Conservation (phyloP, 2,888 invertebrate species). For the Lasioglossum malachurum region DNA sequence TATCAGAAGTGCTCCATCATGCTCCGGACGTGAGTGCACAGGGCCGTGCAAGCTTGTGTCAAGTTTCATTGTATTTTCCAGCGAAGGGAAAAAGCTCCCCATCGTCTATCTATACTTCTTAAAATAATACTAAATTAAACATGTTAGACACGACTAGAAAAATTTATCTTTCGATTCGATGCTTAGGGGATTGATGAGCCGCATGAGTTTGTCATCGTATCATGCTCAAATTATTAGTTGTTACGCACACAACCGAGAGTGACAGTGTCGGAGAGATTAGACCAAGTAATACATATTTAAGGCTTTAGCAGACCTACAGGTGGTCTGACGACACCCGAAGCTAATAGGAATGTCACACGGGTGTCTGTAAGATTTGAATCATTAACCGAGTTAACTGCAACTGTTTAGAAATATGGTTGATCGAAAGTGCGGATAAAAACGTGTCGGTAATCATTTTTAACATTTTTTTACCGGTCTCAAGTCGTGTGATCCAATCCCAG, state of each 20-base stretch:
- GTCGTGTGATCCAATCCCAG: neutral
- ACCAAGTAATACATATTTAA: neutral
- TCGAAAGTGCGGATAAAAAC: no score
- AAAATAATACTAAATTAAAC: neutral
- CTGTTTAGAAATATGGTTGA: no score
- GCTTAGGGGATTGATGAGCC: no score
- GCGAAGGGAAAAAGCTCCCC: neutral
- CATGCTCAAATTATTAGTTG: neutral
- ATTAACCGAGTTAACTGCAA: no score
- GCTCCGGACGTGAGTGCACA: neutral
- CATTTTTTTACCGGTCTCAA: no score
- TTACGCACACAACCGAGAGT: neutral
- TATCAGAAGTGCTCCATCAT: neutral
- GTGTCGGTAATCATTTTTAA: no score
- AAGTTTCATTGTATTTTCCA: neutral
- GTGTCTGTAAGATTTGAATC: neutral
- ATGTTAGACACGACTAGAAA: neutral
- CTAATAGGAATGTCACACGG: neutral
- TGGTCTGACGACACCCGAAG: neutral
- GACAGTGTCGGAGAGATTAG: neutral
- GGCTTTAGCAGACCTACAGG: neutral
- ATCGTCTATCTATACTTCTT: neutral
- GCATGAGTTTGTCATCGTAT: no score
- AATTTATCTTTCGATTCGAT: neutral
- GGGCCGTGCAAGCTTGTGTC: neutral